Percentiles rank a stretch among this genome's conserved stretches.
Evolutionary conservation across 2,797 vertebrate genomes (phyloP).

Genomic region (Muraenolepis orangiensis): DNA sequence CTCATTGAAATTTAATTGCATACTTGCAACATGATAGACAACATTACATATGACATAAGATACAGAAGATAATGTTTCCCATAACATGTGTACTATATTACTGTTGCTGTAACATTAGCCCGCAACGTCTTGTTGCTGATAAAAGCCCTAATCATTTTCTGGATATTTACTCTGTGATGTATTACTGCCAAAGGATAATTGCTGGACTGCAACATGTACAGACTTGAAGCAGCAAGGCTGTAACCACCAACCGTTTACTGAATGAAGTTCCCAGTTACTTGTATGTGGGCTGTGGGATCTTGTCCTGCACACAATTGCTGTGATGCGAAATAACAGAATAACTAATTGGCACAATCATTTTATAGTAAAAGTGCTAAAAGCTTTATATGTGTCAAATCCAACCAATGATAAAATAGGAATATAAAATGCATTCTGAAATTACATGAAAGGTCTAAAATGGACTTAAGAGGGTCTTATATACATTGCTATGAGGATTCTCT

Average conservation of each 20-base stretch:
- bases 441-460: not conserved
- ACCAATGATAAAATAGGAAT: not conserved
- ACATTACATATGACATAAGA: no score
- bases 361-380: not conserved
- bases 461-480: not conserved
- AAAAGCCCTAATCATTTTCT: not conserved
- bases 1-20: no score
- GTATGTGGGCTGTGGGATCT: not conserved
- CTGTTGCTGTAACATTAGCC: not conserved
- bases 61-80: not conserved
- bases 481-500: not conserved
- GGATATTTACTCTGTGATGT: not conserved
- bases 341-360: not conserved
- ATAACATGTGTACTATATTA: not conserved
- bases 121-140: not conserved
- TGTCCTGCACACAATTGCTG: not conserved
- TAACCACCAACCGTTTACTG: not conserved
- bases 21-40: no score
- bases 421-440: not conserved
- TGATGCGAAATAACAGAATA: not conserved
- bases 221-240: not conserved
- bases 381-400: not conserved
- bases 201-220: not conserved
- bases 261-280: not conserved
- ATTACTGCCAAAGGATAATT: not conserved